Base-by-base conservation (phyloP, 2,797 vertebrate genomes). In the Halcyon smyrnensis region DNA sequence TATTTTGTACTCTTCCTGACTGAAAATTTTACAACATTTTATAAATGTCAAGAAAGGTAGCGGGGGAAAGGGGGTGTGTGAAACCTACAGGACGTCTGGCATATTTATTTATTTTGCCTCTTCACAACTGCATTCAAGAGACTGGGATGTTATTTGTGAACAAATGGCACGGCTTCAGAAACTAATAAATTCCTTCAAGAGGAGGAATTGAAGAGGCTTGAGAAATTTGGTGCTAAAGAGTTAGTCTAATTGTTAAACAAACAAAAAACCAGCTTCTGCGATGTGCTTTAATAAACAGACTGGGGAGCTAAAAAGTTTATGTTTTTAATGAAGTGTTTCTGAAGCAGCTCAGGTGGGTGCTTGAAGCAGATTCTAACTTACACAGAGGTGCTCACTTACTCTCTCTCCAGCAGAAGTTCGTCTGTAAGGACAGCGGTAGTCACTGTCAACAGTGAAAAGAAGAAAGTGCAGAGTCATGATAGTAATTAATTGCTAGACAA, bases 1-100 rank as follows among this genome's bases (percentile, higher is more conserved):
- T 89, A 63, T 76, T 93, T 96, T 79, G 91, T 79, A 79, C 20
- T 92, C 89, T 95, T 77, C 45, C 86, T 67, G 25, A 69, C 50
- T 85, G 45, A 89, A 95, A 94, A 27, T 90, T 96, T 94, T 89
- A 63, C 70, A 91, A 70, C 57, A 74, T 88, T 96, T 97, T 86
- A 88, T 90, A 96, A 92, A 92, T 75, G 53, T 83, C 81, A 94
- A 87, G 73, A 83, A 88, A 88, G 25, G 37, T 41, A 48, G 25
- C 10, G 12, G 2, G 14, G 20, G n/a, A 68, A 24, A 16, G 27
- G 15, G 1, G 50, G 16, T 28, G 6, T 53, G 27, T 53, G 19
- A 36, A 77, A 76, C 6, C 15, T 54, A 25, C 20, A 84, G 27
- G 7, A 92, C 80, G 17, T 41, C 43, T 79, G 7, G 6, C 56